Conservation (phyloP, 1,140 invertebrate genomes). For the Leptinotarsa lineolata region DNA sequence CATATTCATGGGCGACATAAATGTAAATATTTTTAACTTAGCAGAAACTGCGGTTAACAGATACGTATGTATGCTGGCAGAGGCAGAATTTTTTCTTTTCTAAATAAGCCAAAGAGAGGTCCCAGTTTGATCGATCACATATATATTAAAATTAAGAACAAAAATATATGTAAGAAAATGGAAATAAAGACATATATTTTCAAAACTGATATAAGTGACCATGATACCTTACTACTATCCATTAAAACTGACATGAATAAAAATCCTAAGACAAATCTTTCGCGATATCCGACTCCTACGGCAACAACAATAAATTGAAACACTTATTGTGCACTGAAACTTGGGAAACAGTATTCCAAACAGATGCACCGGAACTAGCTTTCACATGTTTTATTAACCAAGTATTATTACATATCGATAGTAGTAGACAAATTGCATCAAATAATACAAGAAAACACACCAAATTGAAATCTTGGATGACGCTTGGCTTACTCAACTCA, state of each 20-base stretch:
- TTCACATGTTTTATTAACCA: slow-evolving; percentile 9
- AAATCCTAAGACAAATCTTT: neutral
- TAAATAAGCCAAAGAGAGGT: slow-evolving; percentile 10
- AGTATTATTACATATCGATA: neutral
- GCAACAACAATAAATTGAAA: slow-evolving; percentile 14
- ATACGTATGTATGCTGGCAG: slow-evolving; percentile 13
- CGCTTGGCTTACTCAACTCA: neutral
- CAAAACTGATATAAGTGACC: slow-evolving; percentile 9
- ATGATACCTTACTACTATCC: slow-evolving; percentile 6
- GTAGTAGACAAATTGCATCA: neutral
- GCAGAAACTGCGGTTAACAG: neutral
- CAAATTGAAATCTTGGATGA: slow-evolving; percentile 13
- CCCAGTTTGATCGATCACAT: slow-evolving; percentile 11
- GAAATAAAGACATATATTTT: slow-evolving; percentile 11
- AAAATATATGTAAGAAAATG: neutral
- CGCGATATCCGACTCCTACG: slow-evolving; percentile 11
- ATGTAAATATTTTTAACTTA: slow-evolving; percentile 9
- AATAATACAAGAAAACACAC: slow-evolving; percentile 4
- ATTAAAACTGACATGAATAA: neutral
- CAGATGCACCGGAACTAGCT: slow-evolving; percentile 2
- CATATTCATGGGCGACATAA: slow-evolving; percentile 16
- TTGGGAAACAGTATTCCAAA: slow-evolving; percentile 16
- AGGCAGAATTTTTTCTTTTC: slow-evolving; percentile 2
- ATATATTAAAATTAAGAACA: slow-evolving; percentile 8
- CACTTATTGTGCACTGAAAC: slow-evolving; percentile 15